These are phyloP conservation scores for Girardinus metallicus DNA, from an alignment of 2,797 vertebrate genomes.

Conservation along the genomic window DNA sequence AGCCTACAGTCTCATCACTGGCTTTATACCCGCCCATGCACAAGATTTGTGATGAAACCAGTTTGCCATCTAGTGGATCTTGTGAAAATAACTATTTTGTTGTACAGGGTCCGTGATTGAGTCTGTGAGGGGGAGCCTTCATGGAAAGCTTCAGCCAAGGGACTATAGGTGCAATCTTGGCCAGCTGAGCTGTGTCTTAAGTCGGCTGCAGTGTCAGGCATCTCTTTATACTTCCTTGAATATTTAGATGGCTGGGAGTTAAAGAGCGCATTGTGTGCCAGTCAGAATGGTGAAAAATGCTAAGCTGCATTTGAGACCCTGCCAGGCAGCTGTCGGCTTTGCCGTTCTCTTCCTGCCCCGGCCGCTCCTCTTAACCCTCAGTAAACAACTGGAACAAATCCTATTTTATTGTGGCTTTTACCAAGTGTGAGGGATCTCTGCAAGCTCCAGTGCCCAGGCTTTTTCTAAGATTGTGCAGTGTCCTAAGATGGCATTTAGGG, in stretches of 20 bases:
- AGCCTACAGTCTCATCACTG: conserved; percentile 59
- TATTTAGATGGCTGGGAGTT: conserved; percentile 81
- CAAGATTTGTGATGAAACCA: conserved; percentile 71
- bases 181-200: conserved; percentile 75
- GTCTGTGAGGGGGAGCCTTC: conserved; percentile 71
- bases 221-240: conserved; percentile 77
- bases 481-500: conserved; percentile 72
- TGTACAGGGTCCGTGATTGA: conserved; percentile 56
- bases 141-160: conserved; percentile 69
- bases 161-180: conserved; percentile 74
- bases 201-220: conserved; percentile 74
- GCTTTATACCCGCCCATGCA: conserved; percentile 32
- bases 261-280: conserved; percentile 82
- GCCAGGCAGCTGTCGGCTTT: conserved; percentile 86
- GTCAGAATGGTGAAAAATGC: conserved; percentile 80
- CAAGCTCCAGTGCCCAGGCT: conserved; percentile 70
- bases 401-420: conserved; percentile 83
- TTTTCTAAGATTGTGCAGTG: conserved; percentile 66
- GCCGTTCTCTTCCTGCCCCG: conserved; percentile 77
- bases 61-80: conserved; percentile 84
- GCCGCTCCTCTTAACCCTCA: conserved; percentile 80
- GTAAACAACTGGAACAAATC: conserved; percentile 87
- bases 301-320: conserved; percentile 83
- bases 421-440: conserved; percentile 76
- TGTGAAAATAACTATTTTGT: conserved; percentile 40